Percentiles rank a stretch among this genome's conserved stretches.
Evolutionary conservation across 2,888 invertebrate species (phyloP).

Genomic region (Sacculina carcini): DNA sequence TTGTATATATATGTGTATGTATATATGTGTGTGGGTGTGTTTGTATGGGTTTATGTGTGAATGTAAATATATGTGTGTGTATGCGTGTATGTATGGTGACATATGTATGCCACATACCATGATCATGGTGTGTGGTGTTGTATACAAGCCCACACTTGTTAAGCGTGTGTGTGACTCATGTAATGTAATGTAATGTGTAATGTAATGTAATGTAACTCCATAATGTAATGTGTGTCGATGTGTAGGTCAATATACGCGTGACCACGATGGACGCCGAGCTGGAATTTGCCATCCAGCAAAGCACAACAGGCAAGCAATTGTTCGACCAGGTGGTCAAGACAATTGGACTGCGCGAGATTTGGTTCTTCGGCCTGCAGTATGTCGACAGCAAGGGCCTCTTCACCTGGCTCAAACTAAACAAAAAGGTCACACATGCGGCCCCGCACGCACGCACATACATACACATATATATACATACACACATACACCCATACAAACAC

Average conservation of each 20-base stretch:
- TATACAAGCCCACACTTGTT: too few relatives aligned
- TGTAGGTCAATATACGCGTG: constrained; percentile 96
- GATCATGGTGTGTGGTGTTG: not conserved
- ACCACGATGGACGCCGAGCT: constrained; percentile 99
- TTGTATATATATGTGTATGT: constrained; percentile 6
- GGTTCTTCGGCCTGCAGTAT: constrained; percentile 99
- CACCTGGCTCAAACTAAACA: constrained; percentile 97
- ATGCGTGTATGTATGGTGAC: constrained; percentile 6
- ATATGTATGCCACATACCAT: not conserved
- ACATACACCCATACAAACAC: too few relatives aligned
- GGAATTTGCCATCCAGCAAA: constrained; percentile 99
- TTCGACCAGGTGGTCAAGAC: constrained; percentile 99
- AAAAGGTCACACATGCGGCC: constrained; percentile 65
- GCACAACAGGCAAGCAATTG: constrained; percentile 95
- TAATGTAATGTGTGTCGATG: too few relatives aligned
- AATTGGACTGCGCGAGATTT: constrained; percentile 92
- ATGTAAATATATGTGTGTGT: constrained; percentile 6
- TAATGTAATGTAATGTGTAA: too few relatives aligned
- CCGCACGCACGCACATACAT: too few relatives aligned
- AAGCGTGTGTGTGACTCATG: too few relatives aligned
- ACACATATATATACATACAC: too few relatives aligned
- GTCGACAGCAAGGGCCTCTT: constrained; percentile 91
- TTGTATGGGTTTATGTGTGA: constrained; percentile 1
- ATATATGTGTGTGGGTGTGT: not conserved
- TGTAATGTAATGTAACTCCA: constrained; percentile 18